Evolutionary conservation across 2,113 vertebrate genomes (phyloP), one percentile per base, ranked within the genome.

Genomic region (Phycodurus eques): DNA sequence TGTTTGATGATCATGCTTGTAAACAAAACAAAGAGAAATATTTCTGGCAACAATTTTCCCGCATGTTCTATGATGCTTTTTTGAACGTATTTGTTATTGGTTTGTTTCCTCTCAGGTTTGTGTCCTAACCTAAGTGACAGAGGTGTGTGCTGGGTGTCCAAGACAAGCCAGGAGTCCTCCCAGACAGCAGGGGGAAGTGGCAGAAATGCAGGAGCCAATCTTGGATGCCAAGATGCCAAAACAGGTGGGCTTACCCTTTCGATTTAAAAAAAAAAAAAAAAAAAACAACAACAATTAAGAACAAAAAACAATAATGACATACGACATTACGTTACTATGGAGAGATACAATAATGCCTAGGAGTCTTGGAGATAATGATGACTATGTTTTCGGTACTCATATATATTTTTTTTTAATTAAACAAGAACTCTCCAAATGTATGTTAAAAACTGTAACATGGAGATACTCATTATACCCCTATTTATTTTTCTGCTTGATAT

Each of bases 101-200:
- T 33, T 10, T 60, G 22, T 79, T 68, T 70, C 63, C 15, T 65
- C 43, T 62, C 78, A 93, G 91, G 81, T 86, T 92, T 87, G 82
- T 92, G 88, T 89, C 80, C 88, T 84, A 85, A 88, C 86, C 91
- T 93, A 95, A 94, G 93, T 91, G 46, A 94, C 92, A 64, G 93
- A 95, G 89, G 93, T 89, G 0, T 92, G 92, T 78, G 90, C 91
- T 90, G 86, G 9, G 93, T 93, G 86, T 92, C 93, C 87, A 94
- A 89, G 85, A 93, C 86, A 0, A 90, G 90, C 78, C 88, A 93
- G 74, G 92, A 95, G 79, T 90, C 90, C 79, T 92, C 92, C 0
- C 86, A 88, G 76, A 83, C 70, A 83, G 90, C 68, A 94, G 85
- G 89, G 85, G 74, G 90, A 88, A 73, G 86, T 78, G 54, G 90